These are phyloP conservation scores for Tenualosa ilisha DNA, from an alignment of 2,797 vertebrate genomes.

Conservation along the genomic window DNA sequence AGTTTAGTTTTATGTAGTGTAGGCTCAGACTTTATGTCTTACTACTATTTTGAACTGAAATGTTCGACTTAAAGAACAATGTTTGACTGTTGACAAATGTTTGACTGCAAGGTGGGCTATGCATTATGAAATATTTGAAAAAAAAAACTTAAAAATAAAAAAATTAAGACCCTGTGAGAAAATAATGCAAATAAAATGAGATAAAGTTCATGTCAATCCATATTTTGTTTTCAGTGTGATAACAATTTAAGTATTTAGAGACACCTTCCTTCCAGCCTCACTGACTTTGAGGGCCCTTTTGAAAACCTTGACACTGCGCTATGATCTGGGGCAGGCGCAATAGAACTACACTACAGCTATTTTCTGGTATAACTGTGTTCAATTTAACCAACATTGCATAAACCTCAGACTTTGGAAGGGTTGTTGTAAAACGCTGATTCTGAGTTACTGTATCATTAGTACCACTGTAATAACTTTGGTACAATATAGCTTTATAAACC, in stretches of 20 bases:
- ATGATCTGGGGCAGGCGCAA: background rate
- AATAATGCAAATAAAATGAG: too few species aligned
- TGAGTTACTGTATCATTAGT: background rate
- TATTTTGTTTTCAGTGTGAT: background rate
- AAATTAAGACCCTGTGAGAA: too few species aligned
- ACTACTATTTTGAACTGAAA: background rate
- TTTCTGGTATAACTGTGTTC: background rate
- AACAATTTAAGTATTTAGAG: background rate
- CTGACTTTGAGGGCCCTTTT: background rate
- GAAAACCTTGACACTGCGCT: background rate
- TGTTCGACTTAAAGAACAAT: background rate
- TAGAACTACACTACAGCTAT: background rate
- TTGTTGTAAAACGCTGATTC: conserved; percentile 1
- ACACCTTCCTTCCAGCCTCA: background rate
- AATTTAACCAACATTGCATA: background rate
- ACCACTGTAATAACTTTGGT: background rate
- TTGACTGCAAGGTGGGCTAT: too few species aligned
- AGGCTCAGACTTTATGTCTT: background rate
- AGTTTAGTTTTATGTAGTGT: background rate
- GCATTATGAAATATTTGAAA: too few species aligned
- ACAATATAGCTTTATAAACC: background rate
- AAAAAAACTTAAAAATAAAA: too few species aligned
- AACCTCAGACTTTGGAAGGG: background rate
- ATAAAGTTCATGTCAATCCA: background rate
- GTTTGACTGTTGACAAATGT: too few species aligned